Conservation (phyloP, 2,888 invertebrate species). For the Brachypalpus laphriformis region DNA sequence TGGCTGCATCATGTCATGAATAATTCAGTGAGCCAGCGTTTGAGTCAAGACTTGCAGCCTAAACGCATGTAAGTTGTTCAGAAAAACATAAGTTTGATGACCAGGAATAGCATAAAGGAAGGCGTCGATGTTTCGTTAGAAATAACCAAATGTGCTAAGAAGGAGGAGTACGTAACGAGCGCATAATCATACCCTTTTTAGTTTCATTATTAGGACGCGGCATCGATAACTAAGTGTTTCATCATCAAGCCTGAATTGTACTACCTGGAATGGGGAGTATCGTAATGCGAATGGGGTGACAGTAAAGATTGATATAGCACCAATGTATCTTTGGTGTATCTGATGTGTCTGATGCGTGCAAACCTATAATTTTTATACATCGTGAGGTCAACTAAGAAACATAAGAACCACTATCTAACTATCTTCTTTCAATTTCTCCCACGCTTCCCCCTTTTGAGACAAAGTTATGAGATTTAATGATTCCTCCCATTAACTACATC, state of each 20-base stretch:
- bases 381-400: too few species aligned
- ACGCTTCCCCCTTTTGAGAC: neutral
- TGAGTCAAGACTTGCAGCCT: neutral
- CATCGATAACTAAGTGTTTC: too few species aligned
- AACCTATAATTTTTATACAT: too few species aligned
- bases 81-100: conserved; percentile 35
- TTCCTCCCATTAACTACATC: neutral
- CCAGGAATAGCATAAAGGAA: conserved; percentile 1
- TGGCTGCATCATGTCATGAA: conserved; percentile 47
- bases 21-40: conserved; percentile 39
- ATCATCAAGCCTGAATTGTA: too few species aligned
- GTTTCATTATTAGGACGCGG: too few species aligned
- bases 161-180: neutral
- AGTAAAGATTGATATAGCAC: too few species aligned
- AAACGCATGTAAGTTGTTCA: conserved; percentile 23
- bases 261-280: too few species aligned
- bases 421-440: neutral
- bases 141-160: neutral
- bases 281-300: too few species aligned
- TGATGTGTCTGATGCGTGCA: too few species aligned
- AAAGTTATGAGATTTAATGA: neutral
- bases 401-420: too few species aligned
- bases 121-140: neutral
- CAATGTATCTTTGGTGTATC: too few species aligned
- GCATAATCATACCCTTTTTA: too few species aligned